Percentiles rank a stretch among this genome's conserved stretches.
phyloP scores from a whole-genome alignment of 1,140 invertebrate genomes.

The Sipha flava region DNA sequence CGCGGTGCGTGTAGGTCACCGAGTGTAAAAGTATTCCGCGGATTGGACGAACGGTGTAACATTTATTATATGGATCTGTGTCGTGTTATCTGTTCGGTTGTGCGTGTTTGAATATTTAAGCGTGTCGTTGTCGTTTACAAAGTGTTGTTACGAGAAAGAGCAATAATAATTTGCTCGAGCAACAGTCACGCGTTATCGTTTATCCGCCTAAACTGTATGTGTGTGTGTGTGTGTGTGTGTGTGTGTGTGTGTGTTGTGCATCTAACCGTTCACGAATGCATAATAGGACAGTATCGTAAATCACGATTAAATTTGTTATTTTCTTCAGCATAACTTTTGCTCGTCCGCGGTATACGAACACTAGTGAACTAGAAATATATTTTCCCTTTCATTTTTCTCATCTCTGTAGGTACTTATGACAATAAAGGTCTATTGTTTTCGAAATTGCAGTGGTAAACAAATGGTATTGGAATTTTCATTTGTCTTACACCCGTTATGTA shows the following conservation, averaged over 20 bases:
- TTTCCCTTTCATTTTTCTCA: neutral
- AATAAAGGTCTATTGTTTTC: neutral
- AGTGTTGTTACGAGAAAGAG: neutral
- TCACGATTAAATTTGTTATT: neutral
- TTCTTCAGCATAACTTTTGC: neutral
- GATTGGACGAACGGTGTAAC: too few relatives aligned
- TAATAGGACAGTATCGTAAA: neutral
- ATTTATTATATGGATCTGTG: too few relatives aligned
- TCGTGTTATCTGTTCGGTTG: too few relatives aligned
- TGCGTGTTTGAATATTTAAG: neutral
- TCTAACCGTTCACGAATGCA: neutral
- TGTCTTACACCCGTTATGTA: too few relatives aligned
- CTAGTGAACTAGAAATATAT: neutral
- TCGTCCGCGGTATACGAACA: neutral
- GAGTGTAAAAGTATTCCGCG: too few relatives aligned
- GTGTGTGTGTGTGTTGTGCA: neutral
- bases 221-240: neutral
- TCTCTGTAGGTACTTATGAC: neutral
- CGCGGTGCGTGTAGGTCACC: too few relatives aligned
- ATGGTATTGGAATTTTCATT: too few relatives aligned
- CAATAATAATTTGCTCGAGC: neutral
- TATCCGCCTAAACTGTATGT: neutral
- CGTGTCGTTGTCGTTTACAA: neutral
- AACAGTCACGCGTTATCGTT: slow-evolving; percentile 6
- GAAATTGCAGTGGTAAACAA: neutral